Evolutionary conservation across 1,140 invertebrate species (phyloP), one percentile per base, ranked within the genome.

Genomic region (Melitaea cinxia): DNA sequence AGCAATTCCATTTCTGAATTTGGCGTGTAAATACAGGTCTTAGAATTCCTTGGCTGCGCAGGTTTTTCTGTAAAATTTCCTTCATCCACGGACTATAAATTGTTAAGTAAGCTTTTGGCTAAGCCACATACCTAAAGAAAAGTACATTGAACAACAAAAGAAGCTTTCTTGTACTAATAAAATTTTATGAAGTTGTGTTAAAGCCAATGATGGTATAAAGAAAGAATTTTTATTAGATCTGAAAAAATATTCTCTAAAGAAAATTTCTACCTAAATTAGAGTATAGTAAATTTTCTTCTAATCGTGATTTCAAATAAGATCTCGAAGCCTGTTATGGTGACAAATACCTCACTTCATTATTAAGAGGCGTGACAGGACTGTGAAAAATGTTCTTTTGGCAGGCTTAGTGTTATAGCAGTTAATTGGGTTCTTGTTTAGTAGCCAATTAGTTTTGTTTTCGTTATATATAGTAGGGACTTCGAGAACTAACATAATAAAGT

Each of bases 271-370:
- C 9, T 42, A 26, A 57, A 9, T 4, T 45, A 59, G 17, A 66
- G 2, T 17, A 69, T 62, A 68, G 62, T 83, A 82, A 80, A 82
- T 82, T 83, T 72, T 55, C 65, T 60, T 76, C 74, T 82, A 80
- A 83, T 65, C 77, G 71, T 67, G 77, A 84, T 80, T 78, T 74
- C 67, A 65, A 80, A 81, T 73, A 71, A 70, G 74, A 79, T 77
- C 77, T 71, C 54, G 63, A 56, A 67, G 71, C 66, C 75, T 73
- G 72, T 83, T 77, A 77, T 71, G 62, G 77, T 83, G 79, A 82
- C 80, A 85, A 84, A 80, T 73, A 70, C 59, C 75, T 71, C 78
- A 78, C 75, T 85, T 85, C 75, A 83, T 82, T 83, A 82, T 57
- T 65, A 65, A 56, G 66, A 57, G 72, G 65, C 80, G 80, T 85